These are phyloP conservation scores for Tor tambroides DNA, from an alignment of 2,113 vertebrate genomes.

Conservation along the genomic window DNA sequence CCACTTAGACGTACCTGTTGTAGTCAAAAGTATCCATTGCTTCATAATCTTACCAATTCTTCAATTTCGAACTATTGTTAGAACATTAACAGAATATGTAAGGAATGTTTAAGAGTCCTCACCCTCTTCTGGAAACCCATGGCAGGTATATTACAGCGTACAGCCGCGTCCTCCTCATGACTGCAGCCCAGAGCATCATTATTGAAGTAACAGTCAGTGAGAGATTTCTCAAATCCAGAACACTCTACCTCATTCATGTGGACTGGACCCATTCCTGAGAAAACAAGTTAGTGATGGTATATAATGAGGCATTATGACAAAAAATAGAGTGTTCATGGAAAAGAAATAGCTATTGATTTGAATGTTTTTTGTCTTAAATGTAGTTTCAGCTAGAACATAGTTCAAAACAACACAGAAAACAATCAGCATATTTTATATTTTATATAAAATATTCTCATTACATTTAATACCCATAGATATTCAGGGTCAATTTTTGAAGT, in stretches of 20 bases:
- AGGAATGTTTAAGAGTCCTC: constrained; percentile 50
- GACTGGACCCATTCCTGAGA: constrained; percentile 88
- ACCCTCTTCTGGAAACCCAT: constrained; percentile 96
- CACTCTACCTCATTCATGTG: constrained; percentile 92
- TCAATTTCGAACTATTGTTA: neutral
- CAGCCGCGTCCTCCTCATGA: constrained; percentile 90
- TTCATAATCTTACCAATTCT: neutral
- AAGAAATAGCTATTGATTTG: too few species aligned
- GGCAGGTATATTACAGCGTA: constrained; percentile 88
- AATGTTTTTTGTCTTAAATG: too few species aligned
- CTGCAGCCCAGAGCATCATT: constrained; percentile 83
- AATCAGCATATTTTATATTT: too few species aligned
- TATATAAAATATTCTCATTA: too few species aligned
- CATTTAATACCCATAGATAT: neutral
- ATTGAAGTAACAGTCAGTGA: constrained; percentile 92
- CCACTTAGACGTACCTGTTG: constrained; percentile 86
- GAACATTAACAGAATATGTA: neutral
- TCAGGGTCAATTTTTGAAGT: neutral
- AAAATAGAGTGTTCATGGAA: too few species aligned
- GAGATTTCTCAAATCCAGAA: constrained; percentile 89
- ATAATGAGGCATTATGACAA: too few species aligned
- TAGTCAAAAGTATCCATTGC: neutral
- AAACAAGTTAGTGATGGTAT: neutral
- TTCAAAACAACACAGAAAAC: too few species aligned
- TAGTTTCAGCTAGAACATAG: too few species aligned